phyloP scores from a whole-genome alignment of 1,140 invertebrate genomes.

The Phenacoccus solenopsis region DNA sequence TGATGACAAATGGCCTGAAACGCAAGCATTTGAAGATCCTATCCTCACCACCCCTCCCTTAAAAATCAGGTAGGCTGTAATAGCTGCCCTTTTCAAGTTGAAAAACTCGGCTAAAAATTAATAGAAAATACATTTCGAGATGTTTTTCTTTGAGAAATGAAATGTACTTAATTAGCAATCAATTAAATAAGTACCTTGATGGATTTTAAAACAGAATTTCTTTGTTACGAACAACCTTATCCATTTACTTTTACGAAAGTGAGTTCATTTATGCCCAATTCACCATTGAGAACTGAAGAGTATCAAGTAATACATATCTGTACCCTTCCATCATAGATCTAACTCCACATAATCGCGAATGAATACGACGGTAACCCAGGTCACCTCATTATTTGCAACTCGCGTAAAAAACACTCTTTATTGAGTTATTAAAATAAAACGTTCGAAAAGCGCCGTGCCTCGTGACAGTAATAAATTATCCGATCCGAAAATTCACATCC shows the following conservation, averaged over 20 bases:
- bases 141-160: too few species aligned
- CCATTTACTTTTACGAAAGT: neutral
- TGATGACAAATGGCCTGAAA: too few species aligned
- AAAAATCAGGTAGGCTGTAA: too few species aligned
- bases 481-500: neutral
- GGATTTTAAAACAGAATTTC: too few species aligned
- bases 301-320: neutral
- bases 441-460: neutral
- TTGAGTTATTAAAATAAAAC: neutral
- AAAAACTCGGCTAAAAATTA: too few species aligned
- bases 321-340: neutral
- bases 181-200: too few species aligned
- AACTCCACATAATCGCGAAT: neutral
- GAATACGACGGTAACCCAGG: neutral
- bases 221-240: neutral
- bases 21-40: too few species aligned
- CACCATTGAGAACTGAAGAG: neutral
- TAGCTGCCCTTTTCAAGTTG: too few species aligned
- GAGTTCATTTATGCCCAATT: neutral
- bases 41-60: too few species aligned
- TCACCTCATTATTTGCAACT: neutral
- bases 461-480: constrained; percentile 11
- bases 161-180: too few species aligned
- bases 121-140: too few species aligned
- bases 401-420: neutral